These are phyloP conservation scores for Gasteruption jaculator DNA, from an alignment of 2,888 invertebrate genomes.

Conservation along the genomic window DNA sequence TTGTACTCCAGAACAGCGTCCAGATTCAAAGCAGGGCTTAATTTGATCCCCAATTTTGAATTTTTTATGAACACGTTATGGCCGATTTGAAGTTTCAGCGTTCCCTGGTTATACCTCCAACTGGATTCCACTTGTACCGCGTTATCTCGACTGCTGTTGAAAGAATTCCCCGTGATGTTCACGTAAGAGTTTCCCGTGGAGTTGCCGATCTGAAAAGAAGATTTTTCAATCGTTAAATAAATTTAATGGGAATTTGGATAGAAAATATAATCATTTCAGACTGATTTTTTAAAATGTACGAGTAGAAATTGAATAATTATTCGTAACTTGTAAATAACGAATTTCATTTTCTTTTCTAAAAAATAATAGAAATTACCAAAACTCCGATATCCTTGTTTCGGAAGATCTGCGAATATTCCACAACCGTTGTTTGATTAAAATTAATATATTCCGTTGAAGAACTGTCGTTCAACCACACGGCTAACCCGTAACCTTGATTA, in stretches of 20 bases:
- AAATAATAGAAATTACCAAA: constrained; percentile 48
- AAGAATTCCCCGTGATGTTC: constrained; percentile 89
- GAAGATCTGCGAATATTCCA: constrained; percentile 83
- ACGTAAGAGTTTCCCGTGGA: constrained; percentile 81
- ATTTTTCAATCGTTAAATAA: neutral
- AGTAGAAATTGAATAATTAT: too few relatives aligned
- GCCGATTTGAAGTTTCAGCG: constrained; percentile 70
- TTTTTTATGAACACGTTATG: constrained; percentile 81
- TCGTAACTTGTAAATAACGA: too few relatives aligned
- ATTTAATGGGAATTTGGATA: neutral
- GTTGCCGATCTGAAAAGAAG: constrained; percentile 68
- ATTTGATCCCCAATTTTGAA: constrained; percentile 68
- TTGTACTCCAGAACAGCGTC: constrained; percentile 80
- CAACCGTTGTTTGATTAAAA: constrained; percentile 79
- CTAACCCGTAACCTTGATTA: constrained; percentile 84
- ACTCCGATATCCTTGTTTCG: constrained; percentile 86
- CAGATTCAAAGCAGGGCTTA: constrained; percentile 79
- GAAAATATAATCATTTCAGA: too few relatives aligned
- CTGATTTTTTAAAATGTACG: too few relatives aligned
- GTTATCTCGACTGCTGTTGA: constrained; percentile 73
- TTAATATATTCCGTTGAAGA: constrained; percentile 71
- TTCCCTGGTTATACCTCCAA: constrained; percentile 61
- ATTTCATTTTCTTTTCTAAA: too few relatives aligned
- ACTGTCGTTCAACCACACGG: constrained; percentile 88
- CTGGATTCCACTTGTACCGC: constrained; percentile 88